Base-by-base conservation (phyloP, 2,888 invertebrate genomes). In the Macrosoma leucophasiata region DNA sequence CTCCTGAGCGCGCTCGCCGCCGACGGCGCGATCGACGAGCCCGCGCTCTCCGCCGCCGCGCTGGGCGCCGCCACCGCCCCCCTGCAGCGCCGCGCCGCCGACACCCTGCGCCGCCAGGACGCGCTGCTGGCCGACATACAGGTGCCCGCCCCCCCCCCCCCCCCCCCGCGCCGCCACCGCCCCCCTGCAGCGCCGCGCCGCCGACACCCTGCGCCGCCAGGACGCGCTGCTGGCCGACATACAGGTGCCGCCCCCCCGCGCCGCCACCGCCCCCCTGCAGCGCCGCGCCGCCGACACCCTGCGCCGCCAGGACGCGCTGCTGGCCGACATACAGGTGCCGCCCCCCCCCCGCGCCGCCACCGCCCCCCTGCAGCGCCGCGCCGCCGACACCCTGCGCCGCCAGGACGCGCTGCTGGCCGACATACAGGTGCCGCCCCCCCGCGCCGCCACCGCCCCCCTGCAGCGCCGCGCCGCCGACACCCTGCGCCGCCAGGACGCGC, bases 1-100 rank as follows among this genome's bases (percentile, higher is more conserved):
- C 96, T 97, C 70, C 76, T 95, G 15, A 91, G 92, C 56, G 90
- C 91, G 23, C 86, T 96, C 33, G 95, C 94, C 72, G 91, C 91
- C 1, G 94, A 95, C 33, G 96, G 97, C 72, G 90, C 89, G 3
- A 89, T 97, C 39, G 77, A 76, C 48, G 97, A 98, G 84, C 90
- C 89, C 2, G 94, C 96, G 71, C 81, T 97, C 19, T 89, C 91
- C 6, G 88, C 90, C 29, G 94, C 94, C 62, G 94, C 97, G 90
- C 92, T 94, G 62, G 87, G 93, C 20, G 86, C 90, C 49, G 85
- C 89, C 15, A 92, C 93, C 55, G 90, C 90, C 12, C 91, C 94
- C 7, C 77, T 97, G 39, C 92, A 93, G 67, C 88, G 89, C 41
- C 91, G 92, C 76, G 92, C 94, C 6, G 87, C 88, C 33, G 93